Evolutionary conservation across 2,797 vertebrate genomes (phyloP), one percentile per base, ranked within the genome.

Genomic region (Crocidura indochinensis): DNA sequence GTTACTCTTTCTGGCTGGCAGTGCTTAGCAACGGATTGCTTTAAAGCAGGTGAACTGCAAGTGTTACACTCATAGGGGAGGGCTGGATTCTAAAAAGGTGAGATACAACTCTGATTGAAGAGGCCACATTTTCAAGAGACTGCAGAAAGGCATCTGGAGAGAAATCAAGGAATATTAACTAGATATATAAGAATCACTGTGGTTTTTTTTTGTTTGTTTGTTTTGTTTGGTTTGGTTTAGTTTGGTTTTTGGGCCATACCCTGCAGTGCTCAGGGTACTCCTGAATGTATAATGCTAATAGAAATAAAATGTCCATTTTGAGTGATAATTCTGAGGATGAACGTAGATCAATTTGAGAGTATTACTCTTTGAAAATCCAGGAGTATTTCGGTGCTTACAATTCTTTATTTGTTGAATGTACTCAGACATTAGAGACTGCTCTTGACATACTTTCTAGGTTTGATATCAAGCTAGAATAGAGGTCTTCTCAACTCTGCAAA

Each of bases 201-300:
- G 38, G 38, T 38, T 38, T 38, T 38, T 38, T 38, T 38, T 38
- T 85, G 64, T 20, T 47, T 76, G 93, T 81, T 73, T 53, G n/a
- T 92, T 81, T 6, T 87, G 65, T 96, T 94, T 91, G 64, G 85
- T 82, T 93, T 84, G 71, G 89, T n/a, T n/a, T n/a, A 38, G 2
- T 38, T 38, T 38, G 38, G 38, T 38, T 38, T 38, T 38, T 38
- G 38, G 38, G 38, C 38, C 38, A 38, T 38, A 38, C 38, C 38
- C 38, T 2, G 38, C 38, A 38, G 38, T 38, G 38, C 38, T 38
- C 38, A 38, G 38, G 38, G 38, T 38, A 38, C 38, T 38, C 38
- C 2, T 84, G 44, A 87, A 71, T 91, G 94, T 92, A n/a, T 71
- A 84, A 67, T 19, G 87, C 38, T 12, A 78, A 84, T 47, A 81